These are phyloP conservation scores for Bathybates hornii DNA, from an alignment of 2,113 vertebrate genomes.

Conservation along the genomic window DNA sequence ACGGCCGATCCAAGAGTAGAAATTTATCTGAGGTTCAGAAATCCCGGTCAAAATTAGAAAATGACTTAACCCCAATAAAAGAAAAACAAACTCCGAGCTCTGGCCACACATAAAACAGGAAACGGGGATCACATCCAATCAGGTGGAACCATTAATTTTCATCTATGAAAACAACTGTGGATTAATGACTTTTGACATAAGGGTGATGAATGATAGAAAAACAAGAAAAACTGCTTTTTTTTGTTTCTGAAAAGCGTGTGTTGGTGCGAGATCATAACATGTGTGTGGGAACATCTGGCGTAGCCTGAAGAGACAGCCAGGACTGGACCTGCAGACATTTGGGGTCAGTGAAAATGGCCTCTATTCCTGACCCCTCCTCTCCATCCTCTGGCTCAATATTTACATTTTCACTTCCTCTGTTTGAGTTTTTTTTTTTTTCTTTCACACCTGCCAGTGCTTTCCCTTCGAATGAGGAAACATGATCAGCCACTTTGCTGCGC, in stretches of 20 bases:
- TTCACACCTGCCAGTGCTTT: conserved; percentile 69
- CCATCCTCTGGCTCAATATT: conserved; percentile 43
- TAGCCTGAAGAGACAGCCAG: background rate
- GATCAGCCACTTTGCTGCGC: background rate
- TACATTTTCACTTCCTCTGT: conserved; percentile 35
- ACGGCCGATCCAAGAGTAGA: conserved; percentile 1
- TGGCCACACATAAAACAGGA: conserved; percentile 75
- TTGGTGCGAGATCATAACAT: background rate
- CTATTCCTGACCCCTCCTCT: background rate
- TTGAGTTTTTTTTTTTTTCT: background rate
- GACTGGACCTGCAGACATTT: conserved; percentile 29
- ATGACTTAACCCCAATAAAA: conserved; percentile 59
- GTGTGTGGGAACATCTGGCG: conserved; percentile 60
- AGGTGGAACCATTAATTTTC: conserved; percentile 71
- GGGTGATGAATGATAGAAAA: conserved; percentile 77
- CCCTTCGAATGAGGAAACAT: conserved; percentile 1
- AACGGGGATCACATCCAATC: conserved; percentile 74
- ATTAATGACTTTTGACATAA: conserved; percentile 73
- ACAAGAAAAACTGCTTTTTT: conserved; percentile 59
- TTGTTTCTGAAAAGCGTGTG: background rate
- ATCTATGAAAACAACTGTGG: conserved; percentile 73
- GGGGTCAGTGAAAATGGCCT: conserved; percentile 55
- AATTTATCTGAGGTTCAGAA: background rate
- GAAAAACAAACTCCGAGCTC: conserved; percentile 66
- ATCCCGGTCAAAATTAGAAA: background rate